These are phyloP conservation scores for Drosophila maculinotata DNA, from an alignment of 2,888 invertebrate genomes.

Conservation along the genomic window DNA sequence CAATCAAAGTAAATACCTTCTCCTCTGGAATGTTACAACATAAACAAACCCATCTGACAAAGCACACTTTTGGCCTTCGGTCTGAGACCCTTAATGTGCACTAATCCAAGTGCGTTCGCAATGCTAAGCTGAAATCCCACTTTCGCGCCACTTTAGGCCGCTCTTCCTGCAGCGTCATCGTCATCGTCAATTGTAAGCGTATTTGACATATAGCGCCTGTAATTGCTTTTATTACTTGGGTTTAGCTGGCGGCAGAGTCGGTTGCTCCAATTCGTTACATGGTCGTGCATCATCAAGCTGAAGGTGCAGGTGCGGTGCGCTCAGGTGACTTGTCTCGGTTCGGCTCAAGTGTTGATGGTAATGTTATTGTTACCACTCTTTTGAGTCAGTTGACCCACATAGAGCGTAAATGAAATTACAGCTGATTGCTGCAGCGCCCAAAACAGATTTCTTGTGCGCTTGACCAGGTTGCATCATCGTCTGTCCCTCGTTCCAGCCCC, in stretches of 20 bases:
- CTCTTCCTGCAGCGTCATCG: conserved; percentile 58
- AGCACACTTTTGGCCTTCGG: conserved; percentile 40
- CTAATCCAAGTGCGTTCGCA: conserved; percentile 25
- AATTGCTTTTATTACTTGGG: conserved; percentile 52
- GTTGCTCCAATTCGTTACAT: conserved; percentile 66
- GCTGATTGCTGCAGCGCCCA: conserved; percentile 58
- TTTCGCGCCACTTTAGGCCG: background rate
- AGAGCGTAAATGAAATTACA: conserved; percentile 69
- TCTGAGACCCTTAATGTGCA: conserved; percentile 21
- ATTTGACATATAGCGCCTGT: conserved; percentile 54
- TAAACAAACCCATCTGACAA: conserved; percentile 17
- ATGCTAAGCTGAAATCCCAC: conserved; percentile 12
- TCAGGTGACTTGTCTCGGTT: background rate
- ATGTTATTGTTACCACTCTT: conserved; percentile 73
- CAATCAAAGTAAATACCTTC: background rate
- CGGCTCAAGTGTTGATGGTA: conserved; percentile 63
- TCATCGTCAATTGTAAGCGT: conserved; percentile 39
- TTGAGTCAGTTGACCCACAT: conserved; percentile 69
- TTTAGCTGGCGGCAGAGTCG: conserved; percentile 28
- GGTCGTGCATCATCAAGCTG: conserved; percentile 28
- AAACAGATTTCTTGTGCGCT: conserved; percentile 56
- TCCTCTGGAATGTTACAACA: conserved; percentile 8
- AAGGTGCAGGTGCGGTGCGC: conserved; percentile 32
- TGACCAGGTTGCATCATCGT: conserved; percentile 61
- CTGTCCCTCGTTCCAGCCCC: conserved; percentile 3